Evolutionary conservation across 2,113 vertebrate species (phyloP).

Genomic region (Panthera tigris): DNA sequence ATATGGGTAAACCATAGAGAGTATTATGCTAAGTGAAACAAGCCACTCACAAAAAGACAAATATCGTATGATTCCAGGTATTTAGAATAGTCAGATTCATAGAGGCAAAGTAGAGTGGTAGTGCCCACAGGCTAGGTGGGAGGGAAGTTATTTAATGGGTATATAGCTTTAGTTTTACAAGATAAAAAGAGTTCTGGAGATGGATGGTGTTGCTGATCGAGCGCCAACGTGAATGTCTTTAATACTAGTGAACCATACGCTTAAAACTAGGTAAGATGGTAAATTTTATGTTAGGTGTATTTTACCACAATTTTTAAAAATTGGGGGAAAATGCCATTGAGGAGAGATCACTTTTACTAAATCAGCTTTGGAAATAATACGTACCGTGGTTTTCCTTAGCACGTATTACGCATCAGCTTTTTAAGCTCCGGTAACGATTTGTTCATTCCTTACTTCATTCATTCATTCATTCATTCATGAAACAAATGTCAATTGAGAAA

Average conservation of each 20-base stretch:
- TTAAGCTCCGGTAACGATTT: neutral
- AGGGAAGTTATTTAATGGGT: neutral
- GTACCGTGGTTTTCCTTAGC: neutral
- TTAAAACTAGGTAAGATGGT: neutral
- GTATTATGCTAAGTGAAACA: neutral
- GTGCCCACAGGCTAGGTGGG: neutral
- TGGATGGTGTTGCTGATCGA: neutral
- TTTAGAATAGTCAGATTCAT: neutral
- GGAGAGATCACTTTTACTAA: neutral
- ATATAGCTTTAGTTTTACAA: neutral
- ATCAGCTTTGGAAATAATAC: neutral
- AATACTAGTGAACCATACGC: neutral
- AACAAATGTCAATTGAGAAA: neutral
- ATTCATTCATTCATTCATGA: neutral
- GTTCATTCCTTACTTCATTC: neutral
- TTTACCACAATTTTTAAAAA: neutral
- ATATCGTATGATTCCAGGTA: neutral
- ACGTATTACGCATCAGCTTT: neutral
- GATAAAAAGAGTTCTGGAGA: neutral
- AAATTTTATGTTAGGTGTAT: neutral
- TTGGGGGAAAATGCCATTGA: neutral
- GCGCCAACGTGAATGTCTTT: neutral
- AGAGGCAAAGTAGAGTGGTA: neutral
- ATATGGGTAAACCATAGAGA: neutral
- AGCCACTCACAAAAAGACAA: neutral